A percentile compares a stretch with the other conserved stretches of the same genome.
phyloP scores from a whole-genome alignment of 2,113 vertebrate genomes.

The Lucifuga dentata region DNA sequence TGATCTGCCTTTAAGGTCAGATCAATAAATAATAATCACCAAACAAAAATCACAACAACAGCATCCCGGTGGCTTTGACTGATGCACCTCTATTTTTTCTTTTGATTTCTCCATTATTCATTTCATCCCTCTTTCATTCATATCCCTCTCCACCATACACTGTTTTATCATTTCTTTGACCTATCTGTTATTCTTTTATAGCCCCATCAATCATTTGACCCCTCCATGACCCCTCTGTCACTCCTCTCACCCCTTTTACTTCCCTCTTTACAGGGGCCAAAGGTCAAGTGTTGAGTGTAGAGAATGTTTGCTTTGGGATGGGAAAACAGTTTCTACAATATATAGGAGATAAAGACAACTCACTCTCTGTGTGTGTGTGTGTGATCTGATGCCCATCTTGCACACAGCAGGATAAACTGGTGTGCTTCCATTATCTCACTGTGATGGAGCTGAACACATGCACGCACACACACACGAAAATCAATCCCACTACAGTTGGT shows the following conservation, averaged over 20 bases:
- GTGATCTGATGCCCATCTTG: neutral
- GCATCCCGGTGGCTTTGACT: too few species aligned
- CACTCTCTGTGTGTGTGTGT: neutral
- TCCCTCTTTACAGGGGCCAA: neutral
- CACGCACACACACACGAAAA: neutral
- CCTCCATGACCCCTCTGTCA: neutral
- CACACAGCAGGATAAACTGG: neutral
- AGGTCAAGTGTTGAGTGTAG: neutral
- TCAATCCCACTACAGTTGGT: neutral
- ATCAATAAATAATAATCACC: too few species aligned
- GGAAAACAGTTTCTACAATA: neutral
- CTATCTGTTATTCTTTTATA: neutral
- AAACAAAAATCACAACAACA: too few species aligned
- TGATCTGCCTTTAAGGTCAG: too few species aligned
- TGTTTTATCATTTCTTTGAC: neutral
- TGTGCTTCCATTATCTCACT: slow-evolving; percentile 3
- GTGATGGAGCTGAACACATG: neutral
- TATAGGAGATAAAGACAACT: neutral
- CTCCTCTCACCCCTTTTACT: neutral
- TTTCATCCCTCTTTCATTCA: too few species aligned
- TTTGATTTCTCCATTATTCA: too few species aligned
- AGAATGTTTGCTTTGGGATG: slow-evolving; percentile 3
- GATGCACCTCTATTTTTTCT: too few species aligned
- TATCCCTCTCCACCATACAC: too few species aligned
- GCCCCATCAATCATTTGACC: neutral